Base-by-base conservation (phyloP, 2,888 invertebrate species). In the Stenodera caucasica region DNA sequence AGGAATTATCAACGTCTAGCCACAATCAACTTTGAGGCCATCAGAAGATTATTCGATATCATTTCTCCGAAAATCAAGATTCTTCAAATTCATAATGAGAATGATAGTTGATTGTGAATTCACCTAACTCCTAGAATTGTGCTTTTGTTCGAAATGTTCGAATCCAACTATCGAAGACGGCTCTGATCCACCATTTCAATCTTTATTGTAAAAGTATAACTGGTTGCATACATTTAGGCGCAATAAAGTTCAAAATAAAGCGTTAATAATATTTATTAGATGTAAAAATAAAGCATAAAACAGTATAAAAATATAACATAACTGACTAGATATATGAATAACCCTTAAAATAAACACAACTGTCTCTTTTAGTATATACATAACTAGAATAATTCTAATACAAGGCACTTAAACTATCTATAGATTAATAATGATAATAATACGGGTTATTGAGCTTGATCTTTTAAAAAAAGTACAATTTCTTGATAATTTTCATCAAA, bases 281-380 rank as follows among this genome's bases (percentile, higher is more conserved):
- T 45, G 45, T 45, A 23, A 45, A 45, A 45, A 45, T 45, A 30
- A 53, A 53, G 35, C 29, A 21, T 29, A 35, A 53, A 53, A 35
- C 53, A 53, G 53, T 15, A 53, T 33, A 58, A 62, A 53, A 53
- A 62, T 49, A 58, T 61, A 62, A 62, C 58, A 62, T 58, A 58
- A 55, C 56, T 62, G 62, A 62, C 62, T 62, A 62, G 62, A 62
- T 62, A 62, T 50, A 62, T 56, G 52, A 57, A 45, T n/a, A 59
- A 60, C 51, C 55, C 49, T 55, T 54, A 57, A 57, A 14, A 30
- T 51, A 51, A 23, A 53, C 18, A 33, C 2, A 23, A 23, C 2
- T 45, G n/a, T n/a, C n/a, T 45, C 23, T 21, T 45, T 5, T n/a
- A 23, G 11, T 45, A 45, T 45, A 12, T 45, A 45, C 45, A 45